Percentiles rank a stretch among this genome's conserved stretches.
These are phyloP conservation scores for Cerastis leucographa DNA, from an alignment of 2,888 invertebrate species.

Conservation along the genomic window DNA sequence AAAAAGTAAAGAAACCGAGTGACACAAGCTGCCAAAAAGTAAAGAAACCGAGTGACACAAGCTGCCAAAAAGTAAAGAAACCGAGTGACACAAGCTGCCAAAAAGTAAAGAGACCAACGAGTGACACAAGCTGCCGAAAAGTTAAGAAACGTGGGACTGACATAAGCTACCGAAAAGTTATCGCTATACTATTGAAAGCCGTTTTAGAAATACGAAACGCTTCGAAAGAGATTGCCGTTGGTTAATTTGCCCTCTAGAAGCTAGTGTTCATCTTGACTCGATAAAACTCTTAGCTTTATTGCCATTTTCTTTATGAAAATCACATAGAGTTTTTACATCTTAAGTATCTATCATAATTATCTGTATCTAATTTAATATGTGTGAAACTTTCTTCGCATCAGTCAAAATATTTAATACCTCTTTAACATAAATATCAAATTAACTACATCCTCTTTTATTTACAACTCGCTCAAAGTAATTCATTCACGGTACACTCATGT, in stretches of 20 bases:
- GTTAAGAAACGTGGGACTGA: neutral
- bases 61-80: neutral
- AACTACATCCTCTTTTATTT: neutral
- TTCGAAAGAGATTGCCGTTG: neutral
- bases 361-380: neutral
- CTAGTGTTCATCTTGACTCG: neutral
- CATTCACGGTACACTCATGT: conserved; percentile 23
- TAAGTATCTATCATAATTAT: no score
- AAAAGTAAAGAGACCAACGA: no score
- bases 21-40: neutral
- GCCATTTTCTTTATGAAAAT: neutral
- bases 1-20: no score
- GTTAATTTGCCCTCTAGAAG: neutral
- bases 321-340: neutral
- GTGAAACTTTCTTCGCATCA: neutral
- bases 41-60: neutral
- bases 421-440: conserved; percentile 2
- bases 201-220: neutral
- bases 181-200: neutral
- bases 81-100: no score
- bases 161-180: neutral
- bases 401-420: conserved; percentile 12
- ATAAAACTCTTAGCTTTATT: neutral
- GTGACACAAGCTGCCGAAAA: neutral
- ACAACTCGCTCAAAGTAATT: conserved; percentile 23